Conservation (phyloP, 2,888 invertebrate genomes). For the Heterodera filipjevi region DNA sequence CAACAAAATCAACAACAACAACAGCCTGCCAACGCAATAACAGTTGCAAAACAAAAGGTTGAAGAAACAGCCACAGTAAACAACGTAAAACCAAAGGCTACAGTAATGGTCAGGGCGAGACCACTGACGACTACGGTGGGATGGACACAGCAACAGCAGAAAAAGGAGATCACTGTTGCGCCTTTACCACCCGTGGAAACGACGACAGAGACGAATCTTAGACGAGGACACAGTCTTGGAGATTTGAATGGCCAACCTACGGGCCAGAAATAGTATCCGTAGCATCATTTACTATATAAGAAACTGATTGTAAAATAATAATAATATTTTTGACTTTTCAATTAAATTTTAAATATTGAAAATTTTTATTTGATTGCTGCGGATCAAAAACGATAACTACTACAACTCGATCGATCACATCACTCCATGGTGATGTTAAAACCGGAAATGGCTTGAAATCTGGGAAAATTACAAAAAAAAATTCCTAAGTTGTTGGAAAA, state of each 20-base stretch:
- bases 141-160: not conserved
- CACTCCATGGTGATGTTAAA: too few species aligned
- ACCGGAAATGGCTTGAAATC: too few species aligned
- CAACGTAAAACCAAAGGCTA: not conserved
- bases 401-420: too few species aligned
- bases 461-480: too few species aligned
- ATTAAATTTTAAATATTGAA: too few species aligned
- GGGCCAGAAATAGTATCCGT: not conserved
- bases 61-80: not conserved
- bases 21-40: not conserved
- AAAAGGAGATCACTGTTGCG: not conserved
- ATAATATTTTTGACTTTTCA: too few species aligned
- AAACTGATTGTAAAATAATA: too few species aligned
- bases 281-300: too few species aligned
- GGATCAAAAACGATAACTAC: too few species aligned
- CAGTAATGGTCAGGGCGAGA: not conserved
- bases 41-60: not conserved
- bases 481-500: too few species aligned
- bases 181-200: not conserved
- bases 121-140: conserved; percentile 1
- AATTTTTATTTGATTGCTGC: too few species aligned
- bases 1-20: too few species aligned
- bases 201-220: not conserved
- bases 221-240: not conserved
- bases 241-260: not conserved